Conservation (phyloP, 2,797 vertebrate species). For the Peromyscus attwateri region DNA sequence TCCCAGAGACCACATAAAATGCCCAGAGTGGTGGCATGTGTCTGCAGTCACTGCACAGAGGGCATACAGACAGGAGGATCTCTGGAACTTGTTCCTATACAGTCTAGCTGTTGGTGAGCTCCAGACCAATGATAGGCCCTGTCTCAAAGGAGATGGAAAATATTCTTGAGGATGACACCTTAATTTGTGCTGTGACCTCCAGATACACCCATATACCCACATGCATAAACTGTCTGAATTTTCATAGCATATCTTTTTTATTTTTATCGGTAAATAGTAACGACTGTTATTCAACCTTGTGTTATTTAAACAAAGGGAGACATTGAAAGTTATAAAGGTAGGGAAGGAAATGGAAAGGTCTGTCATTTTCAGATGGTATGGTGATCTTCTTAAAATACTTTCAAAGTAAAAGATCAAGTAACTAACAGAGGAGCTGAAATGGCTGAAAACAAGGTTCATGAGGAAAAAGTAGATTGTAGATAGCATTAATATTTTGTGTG, state of each 20-base stretch:
- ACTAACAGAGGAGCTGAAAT: not conserved
- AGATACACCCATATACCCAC: too few species aligned
- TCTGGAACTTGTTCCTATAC: not conserved
- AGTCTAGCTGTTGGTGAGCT: not conserved
- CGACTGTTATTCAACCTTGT: not conserved
- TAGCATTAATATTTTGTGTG: not conserved
- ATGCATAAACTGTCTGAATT: not conserved
- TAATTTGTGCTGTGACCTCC: not conserved
- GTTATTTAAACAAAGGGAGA: constrained; percentile 2
- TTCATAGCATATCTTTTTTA: constrained; percentile 53
- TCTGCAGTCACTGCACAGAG: not conserved
- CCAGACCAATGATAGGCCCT: not conserved
- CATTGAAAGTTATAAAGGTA: not conserved
- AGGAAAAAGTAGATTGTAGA: not conserved
- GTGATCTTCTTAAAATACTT: constrained; percentile 16
- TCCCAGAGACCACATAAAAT: too few species aligned
- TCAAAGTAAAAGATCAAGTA: not conserved
- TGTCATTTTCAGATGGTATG: not conserved
- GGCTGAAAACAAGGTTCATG: not conserved
- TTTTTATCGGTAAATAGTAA: constrained; percentile 3
- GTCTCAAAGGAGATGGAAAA: not conserved
- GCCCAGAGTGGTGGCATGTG: not conserved
- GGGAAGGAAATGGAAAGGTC: not conserved
- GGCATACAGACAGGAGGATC: not conserved
- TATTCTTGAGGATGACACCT: not conserved